Evolutionary conservation across 2,797 vertebrate genomes (phyloP).

Genomic region (Onychomys torridus): DNA sequence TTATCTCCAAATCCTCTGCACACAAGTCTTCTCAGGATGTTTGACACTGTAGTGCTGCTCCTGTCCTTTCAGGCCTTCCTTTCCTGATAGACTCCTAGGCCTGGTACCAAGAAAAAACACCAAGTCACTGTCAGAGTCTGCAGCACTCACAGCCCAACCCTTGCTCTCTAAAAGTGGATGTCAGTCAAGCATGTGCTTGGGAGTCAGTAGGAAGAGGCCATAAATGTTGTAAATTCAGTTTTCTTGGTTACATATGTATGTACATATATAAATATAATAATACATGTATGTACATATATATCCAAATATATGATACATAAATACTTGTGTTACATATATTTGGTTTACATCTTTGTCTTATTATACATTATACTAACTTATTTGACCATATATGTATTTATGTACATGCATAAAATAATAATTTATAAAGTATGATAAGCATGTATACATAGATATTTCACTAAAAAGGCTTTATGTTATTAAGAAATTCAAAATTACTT

Average conservation of each 20-base stretch:
- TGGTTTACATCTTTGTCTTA: neutral
- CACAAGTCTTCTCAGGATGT: neutral
- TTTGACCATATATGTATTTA: neutral
- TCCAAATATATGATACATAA: neutral
- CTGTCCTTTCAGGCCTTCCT: neutral
- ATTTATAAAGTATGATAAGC: neutral
- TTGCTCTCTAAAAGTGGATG: neutral
- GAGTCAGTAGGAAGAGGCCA: neutral
- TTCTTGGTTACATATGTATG: neutral
- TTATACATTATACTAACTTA: neutral
- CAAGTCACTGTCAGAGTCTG: neutral
- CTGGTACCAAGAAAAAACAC: neutral
- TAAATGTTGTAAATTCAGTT: neutral
- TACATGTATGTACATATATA: neutral
- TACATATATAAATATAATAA: too few relatives aligned
- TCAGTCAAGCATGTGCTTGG: neutral
- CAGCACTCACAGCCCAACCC: neutral
- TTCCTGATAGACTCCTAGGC: neutral
- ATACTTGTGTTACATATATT: neutral
- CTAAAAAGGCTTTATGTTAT: slow-evolving; percentile 20
- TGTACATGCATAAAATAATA: neutral
- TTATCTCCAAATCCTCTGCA: neutral
- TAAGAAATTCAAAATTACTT: slow-evolving; percentile 28
- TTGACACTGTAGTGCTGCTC: neutral
- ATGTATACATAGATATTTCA: neutral